Conservation (phyloP, 2,797 vertebrate species). For the Neostethus bicornis region DNA sequence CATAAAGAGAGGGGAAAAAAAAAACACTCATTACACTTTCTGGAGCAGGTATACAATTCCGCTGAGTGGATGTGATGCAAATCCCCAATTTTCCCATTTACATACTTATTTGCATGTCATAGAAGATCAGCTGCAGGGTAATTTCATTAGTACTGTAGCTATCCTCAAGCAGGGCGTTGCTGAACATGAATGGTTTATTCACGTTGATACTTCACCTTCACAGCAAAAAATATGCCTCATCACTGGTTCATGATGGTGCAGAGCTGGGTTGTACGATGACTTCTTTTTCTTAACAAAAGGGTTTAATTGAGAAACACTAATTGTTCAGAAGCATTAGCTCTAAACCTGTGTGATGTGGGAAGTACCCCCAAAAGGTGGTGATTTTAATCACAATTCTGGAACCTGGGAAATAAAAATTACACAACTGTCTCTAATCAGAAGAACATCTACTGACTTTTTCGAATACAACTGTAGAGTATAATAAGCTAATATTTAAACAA, state of each 20-base stretch:
- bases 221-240: constrained; percentile 10
- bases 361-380: too few species aligned
- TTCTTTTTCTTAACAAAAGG: too few species aligned
- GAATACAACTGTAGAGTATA: too few species aligned
- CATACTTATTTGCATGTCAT: constrained; percentile 56
- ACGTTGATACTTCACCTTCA: constrained; percentile 14
- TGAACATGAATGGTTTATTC: constrained; percentile 38
- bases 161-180: constrained; percentile 33
- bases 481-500: too few species aligned
- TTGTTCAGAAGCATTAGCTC: too few species aligned
- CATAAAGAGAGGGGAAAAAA: constrained; percentile 13
- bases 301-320: too few species aligned
- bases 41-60: constrained; percentile 40
- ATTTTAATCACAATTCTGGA: too few species aligned
- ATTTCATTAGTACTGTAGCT: constrained; percentile 29
- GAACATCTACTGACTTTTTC: too few species aligned
- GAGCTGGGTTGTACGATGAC: too few species aligned
- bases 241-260: constrained; percentile 1
- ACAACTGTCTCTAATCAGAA: too few species aligned
- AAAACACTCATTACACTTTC: constrained; percentile 20
- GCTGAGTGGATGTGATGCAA: constrained; percentile 31
- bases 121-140: constrained; percentile 50
- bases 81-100: constrained; percentile 39
- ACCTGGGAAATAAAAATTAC: too few species aligned
- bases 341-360: too few species aligned